phyloP scores from a whole-genome alignment of 2,888 invertebrate species.

The Brassicogethes aeneus region DNA sequence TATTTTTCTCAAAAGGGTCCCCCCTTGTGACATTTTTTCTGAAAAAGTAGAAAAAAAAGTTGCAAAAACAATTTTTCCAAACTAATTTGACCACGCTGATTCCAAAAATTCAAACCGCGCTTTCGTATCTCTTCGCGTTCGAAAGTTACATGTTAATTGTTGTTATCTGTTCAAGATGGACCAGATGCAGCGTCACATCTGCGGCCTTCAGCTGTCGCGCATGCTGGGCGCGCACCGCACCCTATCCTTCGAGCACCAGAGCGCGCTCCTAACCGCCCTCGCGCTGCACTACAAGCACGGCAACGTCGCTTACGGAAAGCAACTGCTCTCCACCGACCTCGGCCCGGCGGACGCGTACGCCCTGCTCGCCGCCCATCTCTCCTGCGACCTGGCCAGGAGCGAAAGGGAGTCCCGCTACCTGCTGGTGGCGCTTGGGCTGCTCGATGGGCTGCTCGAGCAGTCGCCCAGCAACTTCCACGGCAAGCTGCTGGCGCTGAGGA shows the following conservation, averaged over 20 bases:
- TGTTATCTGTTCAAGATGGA: slow-evolving; percentile 42
- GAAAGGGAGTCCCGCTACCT: slow-evolving; percentile 48
- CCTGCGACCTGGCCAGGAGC: slow-evolving; percentile 48
- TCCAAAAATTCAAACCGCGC: no score
- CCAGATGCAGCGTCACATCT: slow-evolving; percentile 76
- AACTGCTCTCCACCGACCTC: slow-evolving; percentile 59
- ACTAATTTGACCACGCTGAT: no score
- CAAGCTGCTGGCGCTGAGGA: slow-evolving; percentile 72
- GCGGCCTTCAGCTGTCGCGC: slow-evolving; percentile 65
- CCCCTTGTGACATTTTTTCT: no score
- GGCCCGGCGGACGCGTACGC: slow-evolving; percentile 74
- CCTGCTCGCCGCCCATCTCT: slow-evolving; percentile 65
- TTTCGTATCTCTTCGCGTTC: no score
- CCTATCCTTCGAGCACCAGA: slow-evolving; percentile 45
- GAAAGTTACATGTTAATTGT: no score
- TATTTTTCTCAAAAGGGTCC: no score
- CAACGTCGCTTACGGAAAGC: slow-evolving; percentile 45
- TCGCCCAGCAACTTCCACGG: slow-evolving; percentile 86
- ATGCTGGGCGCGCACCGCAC: slow-evolving; percentile 60
- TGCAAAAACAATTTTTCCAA: no score
- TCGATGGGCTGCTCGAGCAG: slow-evolving; percentile 63
- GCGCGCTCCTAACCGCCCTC: slow-evolving; percentile 52
- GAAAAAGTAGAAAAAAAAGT: no score
- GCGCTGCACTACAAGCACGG: slow-evolving; percentile 59
- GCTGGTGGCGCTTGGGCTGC: slow-evolving; percentile 55